Conservation (phyloP, 2,797 vertebrate genomes). For the Erpetoichthys calabaricus region DNA sequence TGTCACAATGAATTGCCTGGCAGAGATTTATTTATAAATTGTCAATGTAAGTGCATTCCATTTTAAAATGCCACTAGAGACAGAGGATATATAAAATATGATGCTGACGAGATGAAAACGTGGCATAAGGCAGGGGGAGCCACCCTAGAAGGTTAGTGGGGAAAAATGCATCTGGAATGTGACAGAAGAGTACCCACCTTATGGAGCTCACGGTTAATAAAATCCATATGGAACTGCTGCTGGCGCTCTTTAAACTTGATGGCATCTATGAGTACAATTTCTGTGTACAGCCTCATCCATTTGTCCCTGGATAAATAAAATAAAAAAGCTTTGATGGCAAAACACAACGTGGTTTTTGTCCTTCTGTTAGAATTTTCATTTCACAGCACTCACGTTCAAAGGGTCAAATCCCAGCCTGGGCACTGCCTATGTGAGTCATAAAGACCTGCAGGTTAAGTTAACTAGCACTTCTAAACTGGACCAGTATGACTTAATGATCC, state of each 20-base stretch:
- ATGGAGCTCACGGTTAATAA: conserved; percentile 39
- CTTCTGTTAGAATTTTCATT: background rate
- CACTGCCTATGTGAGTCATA: background rate
- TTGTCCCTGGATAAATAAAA: conserved; percentile 28
- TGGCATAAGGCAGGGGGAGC: no score
- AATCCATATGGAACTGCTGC: conserved; percentile 29
- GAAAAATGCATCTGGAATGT: no score
- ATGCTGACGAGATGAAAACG: no score
- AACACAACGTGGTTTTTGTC: background rate
- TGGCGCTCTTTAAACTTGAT: conserved; percentile 17
- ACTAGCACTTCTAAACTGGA: no score
- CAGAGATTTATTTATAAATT: no score
- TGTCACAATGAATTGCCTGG: no score
- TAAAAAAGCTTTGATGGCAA: background rate
- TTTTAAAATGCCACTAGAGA: no score
- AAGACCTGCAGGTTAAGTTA: no score
- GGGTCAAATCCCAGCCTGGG: background rate
- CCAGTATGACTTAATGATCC: no score
- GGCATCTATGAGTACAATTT: conserved; percentile 50
- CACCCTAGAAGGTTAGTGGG: no score
- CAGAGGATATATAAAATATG: no score
- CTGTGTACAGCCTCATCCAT: conserved; percentile 32
- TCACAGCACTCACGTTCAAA: background rate
- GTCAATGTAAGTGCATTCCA: no score
- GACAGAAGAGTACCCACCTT: conserved; percentile 31